phyloP scores from a whole-genome alignment of 2,888 invertebrate species.

The Osmoderma eremita region DNA sequence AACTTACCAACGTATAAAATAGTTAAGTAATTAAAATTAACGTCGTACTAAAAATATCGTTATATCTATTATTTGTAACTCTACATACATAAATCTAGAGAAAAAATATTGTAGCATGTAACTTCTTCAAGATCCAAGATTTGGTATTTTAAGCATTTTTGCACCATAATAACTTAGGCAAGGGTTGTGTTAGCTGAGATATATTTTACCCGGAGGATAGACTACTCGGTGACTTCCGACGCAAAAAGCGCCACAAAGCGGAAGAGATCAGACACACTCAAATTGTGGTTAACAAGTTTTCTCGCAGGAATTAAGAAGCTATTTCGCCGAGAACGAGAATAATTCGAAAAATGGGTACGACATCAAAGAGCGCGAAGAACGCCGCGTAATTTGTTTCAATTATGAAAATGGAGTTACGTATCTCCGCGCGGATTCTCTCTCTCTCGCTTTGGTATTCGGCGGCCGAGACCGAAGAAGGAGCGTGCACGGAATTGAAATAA shows the following conservation, averaged over 20 bases:
- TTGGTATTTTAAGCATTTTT: no score
- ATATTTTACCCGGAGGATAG: slow-evolving; percentile 10
- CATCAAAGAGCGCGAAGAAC: slow-evolving; percentile 58
- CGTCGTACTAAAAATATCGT: no score
- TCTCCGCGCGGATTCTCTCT: slow-evolving; percentile 34
- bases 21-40: no score
- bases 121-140: no score
- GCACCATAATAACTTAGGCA: no score
- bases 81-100: no score
- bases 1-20: no score
- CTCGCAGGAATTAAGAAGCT: slow-evolving; percentile 60
- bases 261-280: slow-evolving; percentile 61
- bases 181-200: no score
- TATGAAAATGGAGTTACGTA: slow-evolving; percentile 60
- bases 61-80: no score
- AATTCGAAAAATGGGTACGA: slow-evolving; percentile 53
- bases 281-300: slow-evolving; percentile 63
- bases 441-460: not conserved
- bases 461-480: not conserved
- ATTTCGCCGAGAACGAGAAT: slow-evolving; percentile 60
- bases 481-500: slow-evolving; percentile 40
- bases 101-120: no score
- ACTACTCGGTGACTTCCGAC: slow-evolving; percentile 17
- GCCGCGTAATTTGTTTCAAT: slow-evolving; percentile 61
- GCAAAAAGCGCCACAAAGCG: slow-evolving; percentile 50